phyloP scores from a whole-genome alignment of 2,113 vertebrate species.

The Cottus gobio region DNA sequence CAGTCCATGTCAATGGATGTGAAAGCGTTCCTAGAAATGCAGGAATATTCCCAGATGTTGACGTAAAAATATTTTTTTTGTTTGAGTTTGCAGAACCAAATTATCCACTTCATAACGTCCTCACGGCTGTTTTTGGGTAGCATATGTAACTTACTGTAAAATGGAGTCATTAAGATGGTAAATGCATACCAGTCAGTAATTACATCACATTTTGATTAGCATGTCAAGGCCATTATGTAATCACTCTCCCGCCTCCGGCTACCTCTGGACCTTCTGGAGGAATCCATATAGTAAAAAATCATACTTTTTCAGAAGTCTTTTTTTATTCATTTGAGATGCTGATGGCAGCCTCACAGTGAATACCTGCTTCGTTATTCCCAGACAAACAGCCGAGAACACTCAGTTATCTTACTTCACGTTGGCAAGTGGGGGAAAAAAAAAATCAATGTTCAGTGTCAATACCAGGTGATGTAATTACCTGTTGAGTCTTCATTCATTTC shows the following conservation, averaged over 20 bases:
- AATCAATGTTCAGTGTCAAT: constrained; percentile 95
- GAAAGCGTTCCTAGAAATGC: not conserved
- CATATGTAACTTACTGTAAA: constrained; percentile 26
- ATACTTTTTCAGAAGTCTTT: constrained; percentile 11
- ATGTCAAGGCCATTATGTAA: constrained; percentile 54
- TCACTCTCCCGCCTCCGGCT: constrained; percentile 41
- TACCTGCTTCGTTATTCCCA: constrained; percentile 17
- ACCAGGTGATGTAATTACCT: constrained; percentile 97
- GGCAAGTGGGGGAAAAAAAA: constrained; percentile 83
- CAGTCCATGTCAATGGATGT: not conserved
- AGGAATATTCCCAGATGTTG: not conserved
- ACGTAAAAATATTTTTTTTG: not conserved
- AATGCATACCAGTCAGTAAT: constrained; percentile 48
- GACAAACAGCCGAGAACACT: constrained; percentile 75
- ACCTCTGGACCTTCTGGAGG: constrained; percentile 36
- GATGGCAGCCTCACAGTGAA: constrained; percentile 7
- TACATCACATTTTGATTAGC: constrained; percentile 61
- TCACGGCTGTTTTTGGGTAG: constrained; percentile 7
- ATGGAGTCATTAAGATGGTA: constrained; percentile 33
- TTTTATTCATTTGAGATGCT: constrained; percentile 8
- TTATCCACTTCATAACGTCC: not conserved
- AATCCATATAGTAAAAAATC: constrained; percentile 26
- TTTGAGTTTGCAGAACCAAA: constrained; percentile 5
- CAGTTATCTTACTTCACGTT: constrained; percentile 87
- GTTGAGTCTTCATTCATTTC: constrained; percentile 94